These are phyloP conservation scores for Poicephalus gulielmi DNA, from an alignment of 2,113 vertebrate species.

Conservation along the genomic window DNA sequence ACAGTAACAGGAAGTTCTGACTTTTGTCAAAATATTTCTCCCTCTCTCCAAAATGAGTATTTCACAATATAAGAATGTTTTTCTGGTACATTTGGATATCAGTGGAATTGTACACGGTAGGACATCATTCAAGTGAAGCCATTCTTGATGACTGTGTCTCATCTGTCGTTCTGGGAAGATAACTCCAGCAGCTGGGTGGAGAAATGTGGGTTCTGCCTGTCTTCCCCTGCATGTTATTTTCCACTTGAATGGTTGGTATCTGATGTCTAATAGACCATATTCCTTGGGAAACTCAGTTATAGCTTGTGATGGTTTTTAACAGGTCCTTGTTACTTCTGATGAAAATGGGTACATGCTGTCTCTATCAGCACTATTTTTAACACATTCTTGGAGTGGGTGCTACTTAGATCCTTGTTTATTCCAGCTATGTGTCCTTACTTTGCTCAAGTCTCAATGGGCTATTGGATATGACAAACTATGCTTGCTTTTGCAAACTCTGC, in stretches of 20 bases:
- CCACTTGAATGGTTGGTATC: not conserved
- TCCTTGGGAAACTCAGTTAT: not conserved
- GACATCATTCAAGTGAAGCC: not conserved
- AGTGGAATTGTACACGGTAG: not conserved
- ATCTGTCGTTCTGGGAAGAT: not conserved
- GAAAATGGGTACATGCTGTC: not conserved
- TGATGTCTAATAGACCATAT: not conserved
- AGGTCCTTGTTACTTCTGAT: not conserved
- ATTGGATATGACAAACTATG: not conserved
- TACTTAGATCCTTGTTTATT: conserved; percentile 7
- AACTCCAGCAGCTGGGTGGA: not conserved
- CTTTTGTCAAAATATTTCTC: conserved; percentile 8
- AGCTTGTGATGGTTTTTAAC: not conserved
- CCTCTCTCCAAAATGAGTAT: not conserved
- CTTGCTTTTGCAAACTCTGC: not conserved
- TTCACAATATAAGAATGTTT: not conserved
- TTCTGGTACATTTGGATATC: not conserved
- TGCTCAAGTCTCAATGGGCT: not conserved
- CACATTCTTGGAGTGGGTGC: not conserved
- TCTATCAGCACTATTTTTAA: conserved; percentile 22
- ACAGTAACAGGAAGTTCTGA: conserved; percentile 16
- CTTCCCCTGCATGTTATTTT: not conserved
- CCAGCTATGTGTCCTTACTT: not conserved
- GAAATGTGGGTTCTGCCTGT: not conserved
- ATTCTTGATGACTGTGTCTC: not conserved